A percentile compares a stretch with the other conserved stretches of the same genome.
These are phyloP conservation scores for Xestoiulus laeticollis DNA, from an alignment of 2,888 invertebrate species.

Conservation along the genomic window DNA sequence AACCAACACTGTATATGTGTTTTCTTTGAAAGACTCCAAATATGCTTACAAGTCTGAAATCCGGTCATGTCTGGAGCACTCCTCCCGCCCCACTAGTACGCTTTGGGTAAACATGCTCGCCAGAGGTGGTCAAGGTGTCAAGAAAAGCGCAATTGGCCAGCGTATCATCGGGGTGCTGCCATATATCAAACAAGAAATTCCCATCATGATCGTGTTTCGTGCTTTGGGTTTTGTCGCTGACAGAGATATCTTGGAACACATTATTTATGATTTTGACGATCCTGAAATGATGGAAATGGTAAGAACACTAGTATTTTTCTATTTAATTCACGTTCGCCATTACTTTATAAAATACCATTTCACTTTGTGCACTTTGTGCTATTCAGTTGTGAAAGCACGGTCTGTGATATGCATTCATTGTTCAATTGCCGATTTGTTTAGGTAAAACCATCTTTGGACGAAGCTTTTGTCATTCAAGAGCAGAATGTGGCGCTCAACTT, in stretches of 20 bases:
- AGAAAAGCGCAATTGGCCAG: constrained; percentile 98
- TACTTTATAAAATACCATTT: no score
- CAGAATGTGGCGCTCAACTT: constrained; percentile 99
- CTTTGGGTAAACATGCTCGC: constrained; percentile 99
- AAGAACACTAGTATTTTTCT: constrained; percentile 55
- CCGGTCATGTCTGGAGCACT: constrained; percentile 89
- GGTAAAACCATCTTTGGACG: constrained; percentile 97
- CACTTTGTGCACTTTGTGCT: no score
- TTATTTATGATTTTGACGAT: constrained; percentile 99
- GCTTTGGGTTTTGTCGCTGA: constrained; percentile 99
- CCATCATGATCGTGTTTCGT: constrained; percentile 99
- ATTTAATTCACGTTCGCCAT: no score
- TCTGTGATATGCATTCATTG: background rate
- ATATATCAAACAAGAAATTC: constrained; percentile 99
- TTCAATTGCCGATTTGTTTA: constrained; percentile 55
- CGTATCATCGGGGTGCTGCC: constrained; percentile 97
- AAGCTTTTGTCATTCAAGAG: constrained; percentile 99
- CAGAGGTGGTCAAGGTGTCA: constrained; percentile 94
- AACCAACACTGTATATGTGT: constrained; percentile 99
- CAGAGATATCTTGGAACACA: constrained; percentile 98
- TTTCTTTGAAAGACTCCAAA: constrained; percentile 99
- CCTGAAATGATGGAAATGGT: constrained; percentile 99
- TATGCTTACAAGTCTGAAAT: constrained; percentile 99
- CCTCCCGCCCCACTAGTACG: constrained; percentile 93
- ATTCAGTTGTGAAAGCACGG: background rate